Evolutionary conservation across 2,113 vertebrate genomes (phyloP), one percentile per base, ranked within the genome.

Genomic region (Rostratula benghalensis): DNA sequence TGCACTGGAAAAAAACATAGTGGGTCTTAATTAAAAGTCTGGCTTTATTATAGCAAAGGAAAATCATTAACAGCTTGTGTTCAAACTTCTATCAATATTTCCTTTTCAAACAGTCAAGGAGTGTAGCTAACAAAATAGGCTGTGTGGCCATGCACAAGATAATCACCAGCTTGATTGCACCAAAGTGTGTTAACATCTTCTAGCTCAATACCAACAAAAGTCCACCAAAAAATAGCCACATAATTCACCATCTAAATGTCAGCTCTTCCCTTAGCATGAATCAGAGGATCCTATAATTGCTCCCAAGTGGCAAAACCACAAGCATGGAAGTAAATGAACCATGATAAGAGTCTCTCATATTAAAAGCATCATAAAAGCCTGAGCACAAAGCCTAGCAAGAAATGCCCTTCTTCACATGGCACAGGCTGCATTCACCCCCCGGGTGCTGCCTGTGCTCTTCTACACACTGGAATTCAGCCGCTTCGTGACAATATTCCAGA

Each of bases 241-340:
- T 82, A 87, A 91, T 94, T 96, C 90, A 83, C 46, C 69, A 53
- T 82, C 56, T 30, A 45, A 81, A 93, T 27, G 0, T 64, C 70
- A 91, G 53, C 54, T 85, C 70, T 76, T 83, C 91, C 89, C 68
- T 78, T 16, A 24, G 69, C 68, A 20, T 65, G 30, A 90, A 94
- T 17, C 90, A 35, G 61, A 90, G 56, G 13, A 78, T 60, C 80
- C 83, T 20, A 0, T 33, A 76, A 96, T 65, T 79, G 91, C 81
- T 94, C 96, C 91, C 94, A 69, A 96, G 95, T 35, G 95, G 83
- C 89, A 75, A 95, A 97, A 63, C 95, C 96, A 91, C 96, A 94
- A 81, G 88, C 83, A 87, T 89, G 83, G 90, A 41, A 94, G 64
- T 13, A 90, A 96, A 93, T 30, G 92, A 95, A 28, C 83, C 90